A percentile compares a stretch with the other conserved stretches of the same genome.
Conservation (phyloP, 2,113 vertebrate species). For the Ardeotis arabs region DNA sequence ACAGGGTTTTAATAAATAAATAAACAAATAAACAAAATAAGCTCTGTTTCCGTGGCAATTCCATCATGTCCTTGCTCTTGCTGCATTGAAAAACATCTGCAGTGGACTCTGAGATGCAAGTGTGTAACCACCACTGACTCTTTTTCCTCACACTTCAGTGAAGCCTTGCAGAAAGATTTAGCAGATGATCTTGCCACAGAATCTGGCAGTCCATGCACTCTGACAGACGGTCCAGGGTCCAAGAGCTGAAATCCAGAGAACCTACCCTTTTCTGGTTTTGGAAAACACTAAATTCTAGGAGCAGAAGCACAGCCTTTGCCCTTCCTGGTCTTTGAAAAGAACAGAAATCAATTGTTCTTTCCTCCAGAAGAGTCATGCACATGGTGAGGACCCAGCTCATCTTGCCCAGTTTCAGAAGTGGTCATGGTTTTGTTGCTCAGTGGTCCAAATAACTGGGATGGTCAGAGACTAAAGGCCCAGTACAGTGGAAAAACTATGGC, state of each 20-base stretch:
- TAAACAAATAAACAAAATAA: not conserved
- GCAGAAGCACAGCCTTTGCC: not conserved
- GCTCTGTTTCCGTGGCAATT: not conserved
- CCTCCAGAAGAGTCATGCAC: not conserved
- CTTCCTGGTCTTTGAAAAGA: not conserved
- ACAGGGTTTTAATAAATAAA: not conserved
- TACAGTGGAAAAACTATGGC: not conserved
- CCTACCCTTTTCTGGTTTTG: not conserved
- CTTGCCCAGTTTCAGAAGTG: not conserved
- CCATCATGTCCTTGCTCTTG: not conserved
- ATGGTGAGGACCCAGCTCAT: not conserved
- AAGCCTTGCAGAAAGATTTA: not conserved
- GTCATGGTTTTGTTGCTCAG: not conserved
- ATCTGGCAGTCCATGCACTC: not conserved
- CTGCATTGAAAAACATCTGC: not conserved
- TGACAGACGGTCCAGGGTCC: not conserved
- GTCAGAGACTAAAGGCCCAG: not conserved
- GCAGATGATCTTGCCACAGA: not conserved
- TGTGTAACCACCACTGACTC: not conserved
- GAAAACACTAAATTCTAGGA: not conserved
- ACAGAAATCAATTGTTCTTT: not conserved
- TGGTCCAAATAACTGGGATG: not conserved
- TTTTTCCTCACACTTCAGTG: not conserved
- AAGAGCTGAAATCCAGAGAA: not conserved
- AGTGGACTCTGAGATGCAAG: not conserved